A percentile compares a stretch with the other conserved stretches of the same genome.
Conservation (phyloP, 2,797 vertebrate species). For the Rhynchotus rufescens region DNA sequence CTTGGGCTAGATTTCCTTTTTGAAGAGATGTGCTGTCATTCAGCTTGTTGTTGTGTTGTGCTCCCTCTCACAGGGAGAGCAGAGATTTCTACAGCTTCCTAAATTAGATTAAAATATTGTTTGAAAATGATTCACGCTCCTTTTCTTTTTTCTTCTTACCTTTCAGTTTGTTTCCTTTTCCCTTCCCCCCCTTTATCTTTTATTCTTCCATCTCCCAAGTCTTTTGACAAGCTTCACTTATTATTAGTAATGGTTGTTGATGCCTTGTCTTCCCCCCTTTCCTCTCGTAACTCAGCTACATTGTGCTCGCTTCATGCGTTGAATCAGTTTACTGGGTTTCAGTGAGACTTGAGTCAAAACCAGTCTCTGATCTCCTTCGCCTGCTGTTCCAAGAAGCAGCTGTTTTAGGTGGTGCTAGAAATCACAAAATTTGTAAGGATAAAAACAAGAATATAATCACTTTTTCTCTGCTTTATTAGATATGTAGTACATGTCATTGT, state of each 20-base stretch:
- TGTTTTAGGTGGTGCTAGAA: neutral
- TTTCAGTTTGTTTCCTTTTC: neutral
- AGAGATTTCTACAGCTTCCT: neutral
- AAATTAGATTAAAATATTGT: neutral
- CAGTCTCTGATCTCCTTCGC: neutral
- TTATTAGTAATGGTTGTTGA: neutral
- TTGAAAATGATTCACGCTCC: neutral
- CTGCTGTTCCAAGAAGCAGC: neutral
- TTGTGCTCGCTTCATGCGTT: neutral
- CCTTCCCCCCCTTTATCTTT: neutral
- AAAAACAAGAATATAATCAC: neutral
- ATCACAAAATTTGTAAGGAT: neutral
- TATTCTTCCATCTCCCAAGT: neutral
- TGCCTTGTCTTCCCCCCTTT: neutral
- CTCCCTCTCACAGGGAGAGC: neutral
- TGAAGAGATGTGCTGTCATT: neutral
- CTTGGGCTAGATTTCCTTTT: neutral
- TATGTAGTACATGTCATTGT: neutral
- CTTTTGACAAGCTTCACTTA: neutral
- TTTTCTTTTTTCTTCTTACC: neutral
- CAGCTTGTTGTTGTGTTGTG: neutral
- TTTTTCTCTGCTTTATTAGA: neutral
- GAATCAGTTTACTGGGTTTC: conserved; percentile 2
- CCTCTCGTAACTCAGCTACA: neutral
- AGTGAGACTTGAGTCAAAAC: conserved; percentile 27